Evolutionary conservation across 2,888 invertebrate species (phyloP).

Genomic region (Catotricha subobsoleta): DNA sequence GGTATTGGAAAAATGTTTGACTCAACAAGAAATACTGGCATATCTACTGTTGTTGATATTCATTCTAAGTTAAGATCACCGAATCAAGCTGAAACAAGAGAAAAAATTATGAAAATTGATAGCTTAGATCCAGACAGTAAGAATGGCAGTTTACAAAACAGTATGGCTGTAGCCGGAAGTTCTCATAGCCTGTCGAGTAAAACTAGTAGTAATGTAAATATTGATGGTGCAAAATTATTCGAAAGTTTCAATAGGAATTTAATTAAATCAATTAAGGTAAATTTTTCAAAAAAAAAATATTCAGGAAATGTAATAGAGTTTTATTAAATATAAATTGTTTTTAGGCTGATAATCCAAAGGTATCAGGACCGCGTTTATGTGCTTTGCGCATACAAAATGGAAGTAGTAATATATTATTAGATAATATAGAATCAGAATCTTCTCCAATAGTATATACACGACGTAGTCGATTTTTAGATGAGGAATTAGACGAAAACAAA

Average conservation of each 20-base stretch:
- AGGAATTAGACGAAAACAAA: conserved; percentile 27
- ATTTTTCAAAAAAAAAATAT: background rate
- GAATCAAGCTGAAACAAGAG: background rate
- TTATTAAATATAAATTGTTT: conserved; percentile 27
- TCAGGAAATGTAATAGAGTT: conserved; percentile 14
- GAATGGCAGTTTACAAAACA: background rate
- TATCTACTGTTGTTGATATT: background rate
- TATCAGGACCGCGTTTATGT: conserved; percentile 51
- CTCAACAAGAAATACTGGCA: background rate
- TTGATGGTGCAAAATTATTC: conserved; percentile 29
- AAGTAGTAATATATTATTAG: conserved; percentile 60
- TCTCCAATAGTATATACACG: conserved; percentile 56
- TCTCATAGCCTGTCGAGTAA: conserved; percentile 30
- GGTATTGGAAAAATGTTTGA: no score
- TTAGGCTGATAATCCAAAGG: conserved; percentile 29
- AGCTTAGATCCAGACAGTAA: background rate
- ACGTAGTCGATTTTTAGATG: conserved; percentile 30
- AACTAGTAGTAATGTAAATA: conserved; percentile 17
- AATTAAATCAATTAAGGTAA: conserved; percentile 30
- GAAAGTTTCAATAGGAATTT: conserved; percentile 30
- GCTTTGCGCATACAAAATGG: conserved; percentile 59
- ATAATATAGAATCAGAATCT: conserved; percentile 54
- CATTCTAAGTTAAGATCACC: background rate
- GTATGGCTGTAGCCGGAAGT: conserved; percentile 19
- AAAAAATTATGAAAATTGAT: background rate